phyloP scores from a whole-genome alignment of 2,113 vertebrate genomes.

The Pygoscelis antarcticus region DNA sequence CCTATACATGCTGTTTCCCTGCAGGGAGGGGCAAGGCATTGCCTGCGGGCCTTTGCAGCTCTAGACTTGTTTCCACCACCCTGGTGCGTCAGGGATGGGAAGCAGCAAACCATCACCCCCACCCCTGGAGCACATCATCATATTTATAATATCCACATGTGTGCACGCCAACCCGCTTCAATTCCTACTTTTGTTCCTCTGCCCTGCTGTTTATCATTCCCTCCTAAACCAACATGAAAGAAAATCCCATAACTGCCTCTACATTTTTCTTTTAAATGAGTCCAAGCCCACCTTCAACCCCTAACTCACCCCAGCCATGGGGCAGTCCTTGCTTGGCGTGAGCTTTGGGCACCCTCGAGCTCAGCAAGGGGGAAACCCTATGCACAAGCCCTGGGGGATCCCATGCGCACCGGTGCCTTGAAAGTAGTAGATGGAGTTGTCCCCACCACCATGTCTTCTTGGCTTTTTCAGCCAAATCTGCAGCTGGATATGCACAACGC shows the following conservation, averaged over 20 bases:
- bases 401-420: background rate
- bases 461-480: background rate
- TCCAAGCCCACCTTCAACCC: background rate
- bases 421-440: background rate
- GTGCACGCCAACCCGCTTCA: fast-evolving
- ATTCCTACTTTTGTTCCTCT: background rate
- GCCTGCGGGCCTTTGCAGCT: background rate
- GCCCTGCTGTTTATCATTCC: background rate
- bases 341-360: background rate
- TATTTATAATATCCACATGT: background rate
- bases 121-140: background rate
- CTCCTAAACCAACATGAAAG: background rate
- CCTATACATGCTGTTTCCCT: background rate
- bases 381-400: background rate
- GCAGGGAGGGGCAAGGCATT: background rate
- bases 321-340: background rate
- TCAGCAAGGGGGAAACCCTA: background rate
- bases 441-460: background rate
- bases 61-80: background rate
- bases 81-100: background rate
- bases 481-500: background rate
- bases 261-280: background rate
- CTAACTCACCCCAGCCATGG: background rate
- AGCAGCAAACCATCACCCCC: background rate
- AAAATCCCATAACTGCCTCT: background rate